Evolutionary conservation across 1,140 invertebrate species (phyloP).

Genomic region (Gryllus bimaculatus): DNA sequence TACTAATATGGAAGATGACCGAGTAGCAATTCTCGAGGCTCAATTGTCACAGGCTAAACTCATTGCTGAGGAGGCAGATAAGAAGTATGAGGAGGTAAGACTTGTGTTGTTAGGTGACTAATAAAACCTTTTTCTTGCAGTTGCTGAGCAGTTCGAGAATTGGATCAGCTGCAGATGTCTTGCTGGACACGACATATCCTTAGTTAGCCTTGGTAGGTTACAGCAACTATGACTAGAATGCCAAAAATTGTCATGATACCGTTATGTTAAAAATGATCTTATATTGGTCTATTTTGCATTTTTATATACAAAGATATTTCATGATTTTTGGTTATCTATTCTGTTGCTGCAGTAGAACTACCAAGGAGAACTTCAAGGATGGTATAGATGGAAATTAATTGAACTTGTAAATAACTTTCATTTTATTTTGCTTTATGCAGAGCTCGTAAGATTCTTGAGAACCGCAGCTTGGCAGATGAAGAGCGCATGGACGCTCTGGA

Average conservation of each 20-base stretch:
- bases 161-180: no score
- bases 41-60: slow-evolving; percentile 93
- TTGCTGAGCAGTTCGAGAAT: not conserved
- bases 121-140: not conserved
- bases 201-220: no score
- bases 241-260: no score
- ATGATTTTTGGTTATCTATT: no score
- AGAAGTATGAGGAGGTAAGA: slow-evolving; percentile 97
- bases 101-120: not conserved
- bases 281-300: no score
- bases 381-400: not conserved
- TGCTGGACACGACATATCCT: no score
- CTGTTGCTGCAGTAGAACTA: no score
- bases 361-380: not conserved
- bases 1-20: slow-evolving; percentile 97
- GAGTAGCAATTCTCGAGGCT: slow-evolving; percentile 86
- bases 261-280: no score
- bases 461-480: slow-evolving; percentile 98
- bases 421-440: slow-evolving; percentile 43
- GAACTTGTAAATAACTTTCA: not conserved
- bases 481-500: slow-evolving; percentile 99
- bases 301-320: no score
- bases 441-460: slow-evolving; percentile 99
- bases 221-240: no score
- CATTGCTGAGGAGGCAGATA: slow-evolving; percentile 96